Base-by-base conservation (phyloP, 2,888 invertebrate species). In the Platycheirus albimanus region DNA sequence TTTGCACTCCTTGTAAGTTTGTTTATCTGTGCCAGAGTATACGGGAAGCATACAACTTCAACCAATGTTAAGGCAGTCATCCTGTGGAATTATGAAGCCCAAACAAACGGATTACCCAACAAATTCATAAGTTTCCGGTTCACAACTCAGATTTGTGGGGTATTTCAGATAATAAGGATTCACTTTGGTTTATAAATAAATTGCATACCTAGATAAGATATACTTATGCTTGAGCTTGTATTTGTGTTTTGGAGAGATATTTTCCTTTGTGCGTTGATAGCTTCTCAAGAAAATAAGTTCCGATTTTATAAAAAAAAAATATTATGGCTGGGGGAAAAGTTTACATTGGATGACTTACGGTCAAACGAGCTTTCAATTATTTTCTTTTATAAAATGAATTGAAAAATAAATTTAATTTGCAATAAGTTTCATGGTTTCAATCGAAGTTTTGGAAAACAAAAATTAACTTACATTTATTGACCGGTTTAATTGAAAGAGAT, bases 71-170 rank as follows among this genome's bases (percentile, higher is more conserved):
- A 28, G 11, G 13, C 38, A 72, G 52, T 52, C 61, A 33, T 33
- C 30, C 30, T 33, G 7, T 33, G 3, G 45, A 33, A 45, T 69
- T 63, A 47, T 41, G 28, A 33, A 28, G 20, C 24, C 54, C 77
- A 76, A 81, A 81, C 76, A 81, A 81, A 77, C 49, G 43, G 76
- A 76, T 81, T 77, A 81, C 71, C 77, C 71, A 61, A 61, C 66
- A 54, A 66, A 61, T 71, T 71, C 52, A 81, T 76, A 81, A 76
- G 75, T 71, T 81, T 67, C 41, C 76, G 61, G 58, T 71, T 77
- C 51, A 52, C 58, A 66, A 70, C 80, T 61, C 8, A 45, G 45
- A 58, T 63, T 64, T 64, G n/a, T 76, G 54, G 47, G 56, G 36
- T 75, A 70, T 51, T 45, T 47, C 47, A 58, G 66, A 75, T 71